These are phyloP conservation scores for Pristionchus japonicus DNA, from an alignment of 2,888 invertebrate species.

Conservation along the genomic window DNA sequence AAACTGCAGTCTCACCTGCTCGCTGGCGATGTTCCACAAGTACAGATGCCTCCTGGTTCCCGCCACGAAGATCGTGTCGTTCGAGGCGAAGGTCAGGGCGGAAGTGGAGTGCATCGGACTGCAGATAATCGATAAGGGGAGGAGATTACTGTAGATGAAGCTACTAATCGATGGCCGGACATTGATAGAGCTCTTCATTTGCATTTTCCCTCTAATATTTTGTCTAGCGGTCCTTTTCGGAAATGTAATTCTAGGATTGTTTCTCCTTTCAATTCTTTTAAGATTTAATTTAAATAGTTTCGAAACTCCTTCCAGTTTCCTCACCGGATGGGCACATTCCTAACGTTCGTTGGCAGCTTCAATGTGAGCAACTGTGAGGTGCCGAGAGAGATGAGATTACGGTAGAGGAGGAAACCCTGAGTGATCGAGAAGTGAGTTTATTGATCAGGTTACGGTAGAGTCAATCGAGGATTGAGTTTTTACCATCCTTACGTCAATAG, in stretches of 20 bases:
- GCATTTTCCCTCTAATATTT: too few species aligned
- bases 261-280: too few species aligned
- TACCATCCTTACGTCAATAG: constrained; percentile 47
- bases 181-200: too few species aligned
- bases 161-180: too few species aligned
- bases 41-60: constrained; percentile 94
- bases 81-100: constrained; percentile 91
- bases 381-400: constrained; percentile 48
- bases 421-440: neutral
- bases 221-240: too few species aligned
- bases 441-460: neutral
- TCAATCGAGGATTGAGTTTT: neutral
- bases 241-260: too few species aligned
- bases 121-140: too few species aligned
- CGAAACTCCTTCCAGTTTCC: too few species aligned
- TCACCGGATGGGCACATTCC: constrained; percentile 66
- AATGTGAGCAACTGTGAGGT: constrained; percentile 52
- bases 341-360: constrained; percentile 65
- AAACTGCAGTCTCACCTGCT: too few species aligned
- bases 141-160: too few species aligned
- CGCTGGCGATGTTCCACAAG: constrained; percentile 85
- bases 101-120: constrained; percentile 88
- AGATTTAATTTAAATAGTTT: too few species aligned
- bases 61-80: constrained; percentile 91
- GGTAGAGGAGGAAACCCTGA: constrained; percentile 63